Conservation (phyloP, 2,797 vertebrate genomes). For the Ispidina lecontei region DNA sequence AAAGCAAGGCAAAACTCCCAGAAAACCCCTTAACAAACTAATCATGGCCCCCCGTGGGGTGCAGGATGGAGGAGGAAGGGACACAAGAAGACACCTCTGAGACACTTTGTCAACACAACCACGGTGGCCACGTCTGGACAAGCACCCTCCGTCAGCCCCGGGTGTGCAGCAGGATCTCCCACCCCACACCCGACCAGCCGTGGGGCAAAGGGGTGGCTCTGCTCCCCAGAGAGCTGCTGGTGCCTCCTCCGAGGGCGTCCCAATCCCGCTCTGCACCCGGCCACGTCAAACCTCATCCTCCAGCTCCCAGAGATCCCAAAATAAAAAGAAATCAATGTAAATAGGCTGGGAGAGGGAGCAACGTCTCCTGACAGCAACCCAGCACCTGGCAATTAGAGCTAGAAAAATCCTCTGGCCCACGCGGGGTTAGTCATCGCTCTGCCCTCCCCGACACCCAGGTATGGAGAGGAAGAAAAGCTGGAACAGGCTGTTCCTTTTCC, state of each 20-base stretch:
- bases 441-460: background rate
- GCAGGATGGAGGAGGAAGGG: background rate
- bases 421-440: background rate
- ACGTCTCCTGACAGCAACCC: background rate
- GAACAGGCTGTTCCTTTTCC: background rate
- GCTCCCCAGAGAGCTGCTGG: background rate
- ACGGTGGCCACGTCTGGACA: background rate
- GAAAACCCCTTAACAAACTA: background rate
- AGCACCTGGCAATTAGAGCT: constrained; percentile 3
- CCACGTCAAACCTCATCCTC: background rate
- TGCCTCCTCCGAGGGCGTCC: background rate
- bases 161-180: background rate
- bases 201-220: background rate
- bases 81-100: background rate
- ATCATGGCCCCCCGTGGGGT: background rate
- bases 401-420: constrained; percentile 5
- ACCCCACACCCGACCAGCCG: background rate
- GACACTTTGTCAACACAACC: background rate
- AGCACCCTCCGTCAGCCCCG: background rate
- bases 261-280: accelerated
- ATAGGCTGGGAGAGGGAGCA: background rate
- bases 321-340: background rate
- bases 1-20: background rate
- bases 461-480: background rate
- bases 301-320: background rate